A percentile compares a stretch with the other conserved stretches of the same genome.
phyloP scores from a whole-genome alignment of 2,797 vertebrate species.

The Labroides dimidiatus region DNA sequence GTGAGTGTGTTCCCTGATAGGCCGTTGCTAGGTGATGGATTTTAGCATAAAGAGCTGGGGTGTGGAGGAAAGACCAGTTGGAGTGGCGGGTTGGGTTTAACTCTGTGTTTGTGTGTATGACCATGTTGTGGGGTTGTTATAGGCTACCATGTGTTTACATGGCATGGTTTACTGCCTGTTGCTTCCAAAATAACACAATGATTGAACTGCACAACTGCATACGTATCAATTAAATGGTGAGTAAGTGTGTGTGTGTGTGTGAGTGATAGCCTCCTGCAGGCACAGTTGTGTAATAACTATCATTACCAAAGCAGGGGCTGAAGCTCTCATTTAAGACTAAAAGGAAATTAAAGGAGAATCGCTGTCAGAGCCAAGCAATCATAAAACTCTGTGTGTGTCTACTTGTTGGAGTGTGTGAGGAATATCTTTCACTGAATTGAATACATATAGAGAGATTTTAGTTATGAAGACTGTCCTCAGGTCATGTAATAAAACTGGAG shows the following conservation, averaged over 20 bases:
- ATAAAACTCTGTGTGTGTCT: slow-evolving; percentile 8
- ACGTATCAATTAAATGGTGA: slow-evolving; percentile 41
- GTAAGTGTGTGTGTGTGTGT: slow-evolving; percentile 5
- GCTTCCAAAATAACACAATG: slow-evolving; percentile 32
- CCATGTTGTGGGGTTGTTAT: slow-evolving; percentile 4
- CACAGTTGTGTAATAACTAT: slow-evolving; percentile 70
- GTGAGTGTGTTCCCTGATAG: slow-evolving; percentile 68
- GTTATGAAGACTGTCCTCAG: slow-evolving; percentile 12
- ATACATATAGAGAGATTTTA: slow-evolving; percentile 22
- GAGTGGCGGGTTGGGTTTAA: slow-evolving; percentile 40
- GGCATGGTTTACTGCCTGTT: slow-evolving; percentile 16
- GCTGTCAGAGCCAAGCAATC: slow-evolving; percentile 38
- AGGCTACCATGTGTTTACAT: slow-evolving; percentile 10
- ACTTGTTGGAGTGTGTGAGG: slow-evolving; percentile 1
- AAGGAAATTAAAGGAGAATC: slow-evolving; percentile 61
- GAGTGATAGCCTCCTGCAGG: slow-evolving; percentile 57
- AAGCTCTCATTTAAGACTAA: slow-evolving; percentile 69
- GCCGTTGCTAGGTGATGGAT: slow-evolving; percentile 79
- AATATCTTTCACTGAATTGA: slow-evolving; percentile 1
- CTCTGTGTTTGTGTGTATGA: slow-evolving; percentile 14
- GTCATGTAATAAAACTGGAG: slow-evolving; percentile 39
- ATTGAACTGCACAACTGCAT: slow-evolving; percentile 38
- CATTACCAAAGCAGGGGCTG: slow-evolving; percentile 65
- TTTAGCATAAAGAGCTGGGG: slow-evolving; percentile 52
- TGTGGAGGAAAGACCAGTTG: slow-evolving; percentile 64